These are phyloP conservation scores for Dicranocentrus wangi DNA, from an alignment of 2,888 invertebrate genomes.

Conservation along the genomic window DNA sequence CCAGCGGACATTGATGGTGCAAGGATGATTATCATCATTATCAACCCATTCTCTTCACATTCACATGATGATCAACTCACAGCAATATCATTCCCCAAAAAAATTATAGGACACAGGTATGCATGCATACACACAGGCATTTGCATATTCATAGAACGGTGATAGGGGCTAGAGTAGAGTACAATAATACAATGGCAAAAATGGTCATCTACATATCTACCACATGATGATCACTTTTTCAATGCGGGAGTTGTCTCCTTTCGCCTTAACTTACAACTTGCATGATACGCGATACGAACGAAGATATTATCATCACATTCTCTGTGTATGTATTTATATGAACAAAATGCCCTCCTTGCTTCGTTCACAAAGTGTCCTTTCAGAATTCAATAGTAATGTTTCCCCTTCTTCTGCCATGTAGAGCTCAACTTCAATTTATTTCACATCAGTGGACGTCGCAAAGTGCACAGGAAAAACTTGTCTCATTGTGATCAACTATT, in stretches of 20 bases:
- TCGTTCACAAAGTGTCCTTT: not conserved
- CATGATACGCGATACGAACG: not conserved
- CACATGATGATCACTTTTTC: conserved; percentile 31
- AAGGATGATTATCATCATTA: not conserved
- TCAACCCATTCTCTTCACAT: conserved; percentile 6
- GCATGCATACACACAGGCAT: not conserved
- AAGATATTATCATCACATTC: not conserved
- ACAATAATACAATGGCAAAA: conserved; percentile 32
- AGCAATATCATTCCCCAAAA: conserved; percentile 4
- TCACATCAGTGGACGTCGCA: no score
- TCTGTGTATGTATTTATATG: not conserved
- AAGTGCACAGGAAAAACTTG: no score
- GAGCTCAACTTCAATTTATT: not conserved
- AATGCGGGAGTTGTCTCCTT: conserved; percentile 48
- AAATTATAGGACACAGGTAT: conserved; percentile 11
- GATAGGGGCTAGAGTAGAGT: not conserved
- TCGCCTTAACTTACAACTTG: not conserved
- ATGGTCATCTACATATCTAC: conserved; percentile 50
- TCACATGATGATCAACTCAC: not conserved
- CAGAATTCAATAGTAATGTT: not conserved
- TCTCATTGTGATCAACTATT: not conserved
- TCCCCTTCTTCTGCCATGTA: no score
- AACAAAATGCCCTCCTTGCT: not conserved
- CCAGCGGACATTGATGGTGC: not conserved
- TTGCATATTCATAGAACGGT: not conserved